These are phyloP conservation scores for Pseudocheirus occidentalis DNA, from an alignment of 2,797 vertebrate species.

Conservation along the genomic window DNA sequence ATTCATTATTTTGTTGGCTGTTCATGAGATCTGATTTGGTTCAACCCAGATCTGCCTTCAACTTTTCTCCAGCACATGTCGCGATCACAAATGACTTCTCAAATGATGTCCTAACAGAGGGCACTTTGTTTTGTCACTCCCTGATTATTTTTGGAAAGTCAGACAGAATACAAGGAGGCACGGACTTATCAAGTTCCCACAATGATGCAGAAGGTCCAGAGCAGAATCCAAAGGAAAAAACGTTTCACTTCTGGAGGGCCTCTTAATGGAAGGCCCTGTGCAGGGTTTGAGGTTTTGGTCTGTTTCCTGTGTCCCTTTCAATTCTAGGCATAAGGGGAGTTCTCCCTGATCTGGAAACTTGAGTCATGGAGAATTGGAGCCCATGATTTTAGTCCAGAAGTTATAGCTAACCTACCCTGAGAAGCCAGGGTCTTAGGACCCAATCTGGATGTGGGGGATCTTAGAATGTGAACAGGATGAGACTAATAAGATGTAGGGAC, in stretches of 20 bases:
- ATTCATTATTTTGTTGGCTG: background rate
- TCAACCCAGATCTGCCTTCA: background rate
- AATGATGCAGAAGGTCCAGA: background rate
- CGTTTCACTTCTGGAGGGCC: background rate
- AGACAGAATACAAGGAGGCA: background rate
- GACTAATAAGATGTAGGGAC: background rate
- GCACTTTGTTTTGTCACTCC: background rate
- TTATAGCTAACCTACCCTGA: background rate
- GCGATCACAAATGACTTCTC: background rate
- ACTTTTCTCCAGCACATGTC: background rate
- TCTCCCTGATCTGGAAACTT: background rate
- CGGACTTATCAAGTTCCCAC: background rate
- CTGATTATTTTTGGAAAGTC: background rate
- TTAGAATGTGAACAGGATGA: background rate
- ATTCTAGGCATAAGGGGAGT: background rate
- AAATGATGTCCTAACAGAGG: background rate
- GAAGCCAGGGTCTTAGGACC: background rate
- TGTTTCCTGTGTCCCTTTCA: background rate
- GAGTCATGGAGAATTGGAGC: background rate
- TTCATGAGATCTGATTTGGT: background rate
- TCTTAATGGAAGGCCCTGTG: background rate
- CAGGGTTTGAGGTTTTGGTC: background rate
- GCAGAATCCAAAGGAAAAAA: background rate
- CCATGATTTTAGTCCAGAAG: background rate
- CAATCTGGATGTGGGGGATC: background rate